These are phyloP conservation scores for Scleropages formosus DNA, from an alignment of 2,797 vertebrate species.

Conservation along the genomic window DNA sequence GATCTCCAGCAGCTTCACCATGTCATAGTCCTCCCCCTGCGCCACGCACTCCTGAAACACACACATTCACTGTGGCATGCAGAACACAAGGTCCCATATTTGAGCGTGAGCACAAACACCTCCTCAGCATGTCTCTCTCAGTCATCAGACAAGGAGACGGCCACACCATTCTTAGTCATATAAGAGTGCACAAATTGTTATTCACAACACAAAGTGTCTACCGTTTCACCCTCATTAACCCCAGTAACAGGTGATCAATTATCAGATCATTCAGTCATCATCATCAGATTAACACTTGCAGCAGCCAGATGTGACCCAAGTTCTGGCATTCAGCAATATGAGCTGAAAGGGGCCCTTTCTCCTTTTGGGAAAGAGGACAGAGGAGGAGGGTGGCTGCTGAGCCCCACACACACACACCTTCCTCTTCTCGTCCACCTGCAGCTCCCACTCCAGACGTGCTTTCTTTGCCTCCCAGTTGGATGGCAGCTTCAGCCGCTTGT, in stretches of 20 bases:
- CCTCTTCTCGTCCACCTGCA: constrained; percentile 82
- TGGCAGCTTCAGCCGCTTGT: constrained; percentile 88
- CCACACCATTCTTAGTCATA: neutral
- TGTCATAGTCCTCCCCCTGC: constrained; percentile 83
- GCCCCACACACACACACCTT: constrained; percentile 72
- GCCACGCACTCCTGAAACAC: constrained; percentile 79
- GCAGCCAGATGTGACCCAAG: no score
- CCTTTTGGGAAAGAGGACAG: no score
- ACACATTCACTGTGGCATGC: no score
- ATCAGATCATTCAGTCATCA: no score
- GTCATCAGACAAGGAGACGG: neutral
- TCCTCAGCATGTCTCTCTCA: neutral
- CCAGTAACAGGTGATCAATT: no score
- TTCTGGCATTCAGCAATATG: no score
- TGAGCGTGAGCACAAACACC: neutral
- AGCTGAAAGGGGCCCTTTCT: no score
- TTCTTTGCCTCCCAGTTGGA: constrained; percentile 95
- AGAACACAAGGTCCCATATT: neutral
- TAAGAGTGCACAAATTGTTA: no score
- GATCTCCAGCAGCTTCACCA: constrained; percentile 88
- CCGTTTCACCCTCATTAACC: neutral
- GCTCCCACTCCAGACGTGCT: constrained; percentile 87
- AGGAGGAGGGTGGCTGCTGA: no score
- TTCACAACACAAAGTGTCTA: neutral
- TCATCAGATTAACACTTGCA: no score